These are phyloP conservation scores for Macaca mulatta DNA, from an alignment of 2,113 vertebrate species.

Conservation along the genomic window DNA sequence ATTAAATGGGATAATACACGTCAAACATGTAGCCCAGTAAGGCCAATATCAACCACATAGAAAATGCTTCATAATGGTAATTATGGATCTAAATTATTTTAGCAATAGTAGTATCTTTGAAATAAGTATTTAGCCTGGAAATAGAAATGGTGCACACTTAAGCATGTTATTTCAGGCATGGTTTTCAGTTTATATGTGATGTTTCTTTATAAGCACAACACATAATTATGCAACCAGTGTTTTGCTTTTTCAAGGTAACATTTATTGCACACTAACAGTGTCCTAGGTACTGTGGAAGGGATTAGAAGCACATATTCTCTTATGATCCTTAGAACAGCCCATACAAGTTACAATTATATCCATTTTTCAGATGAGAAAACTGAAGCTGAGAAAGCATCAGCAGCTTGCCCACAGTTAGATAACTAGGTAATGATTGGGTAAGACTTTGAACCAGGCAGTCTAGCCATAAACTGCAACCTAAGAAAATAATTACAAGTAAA, in stretches of 20 bases:
- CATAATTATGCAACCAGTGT: not conserved
- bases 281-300: not conserved
- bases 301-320: not conserved
- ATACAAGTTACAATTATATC: not conserved
- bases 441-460: not conserved
- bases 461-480: not conserved
- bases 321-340: not conserved
- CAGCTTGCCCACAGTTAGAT: not conserved
- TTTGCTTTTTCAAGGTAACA: constrained; percentile 6
- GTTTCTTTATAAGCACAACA: constrained; percentile 37
- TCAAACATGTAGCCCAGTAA: not conserved
- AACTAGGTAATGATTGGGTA: not conserved
- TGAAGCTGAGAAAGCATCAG: not conserved
- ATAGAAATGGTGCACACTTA: not conserved
- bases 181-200: not conserved
- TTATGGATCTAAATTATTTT: constrained; percentile 12
- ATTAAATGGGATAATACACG: constrained; percentile 19
- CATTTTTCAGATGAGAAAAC: constrained; percentile 2
- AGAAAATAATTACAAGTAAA: constrained; percentile 12
- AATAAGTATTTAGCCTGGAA: constrained; percentile 8
- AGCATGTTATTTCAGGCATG: constrained; percentile 35
- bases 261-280: not conserved
- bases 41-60: not conserved
- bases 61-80: not conserved
- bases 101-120: not conserved